These are phyloP conservation scores for Heloderma charlesbogerti DNA, from an alignment of 2,113 vertebrate genomes.

Conservation along the genomic window DNA sequence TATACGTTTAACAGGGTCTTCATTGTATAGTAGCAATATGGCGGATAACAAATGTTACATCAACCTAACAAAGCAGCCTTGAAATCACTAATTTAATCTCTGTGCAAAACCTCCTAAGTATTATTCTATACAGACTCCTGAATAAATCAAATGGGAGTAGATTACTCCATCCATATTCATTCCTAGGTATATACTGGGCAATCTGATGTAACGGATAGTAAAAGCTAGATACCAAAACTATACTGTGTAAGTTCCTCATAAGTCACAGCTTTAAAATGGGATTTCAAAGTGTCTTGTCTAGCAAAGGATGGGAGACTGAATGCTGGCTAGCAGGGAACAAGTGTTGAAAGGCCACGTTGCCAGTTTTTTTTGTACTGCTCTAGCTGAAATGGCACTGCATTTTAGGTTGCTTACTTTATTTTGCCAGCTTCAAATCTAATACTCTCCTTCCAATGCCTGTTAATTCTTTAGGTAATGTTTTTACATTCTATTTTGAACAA, in stretches of 20 bases:
- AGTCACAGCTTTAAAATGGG: background rate
- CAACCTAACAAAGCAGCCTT: background rate
- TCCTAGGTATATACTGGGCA: background rate
- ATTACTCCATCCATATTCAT: background rate
- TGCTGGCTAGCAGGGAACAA: background rate
- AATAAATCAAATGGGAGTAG: background rate
- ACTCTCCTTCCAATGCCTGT: background rate
- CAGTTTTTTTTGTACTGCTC: background rate
- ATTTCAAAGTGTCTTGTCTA: background rate
- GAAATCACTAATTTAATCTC: background rate
- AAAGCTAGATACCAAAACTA: background rate
- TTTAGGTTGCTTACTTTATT: background rate
- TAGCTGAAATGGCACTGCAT: background rate
- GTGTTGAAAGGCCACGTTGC: background rate
- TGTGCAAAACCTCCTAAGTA: background rate
- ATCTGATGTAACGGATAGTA: background rate
- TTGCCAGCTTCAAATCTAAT: background rate
- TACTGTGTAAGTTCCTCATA: background rate
- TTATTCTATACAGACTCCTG: background rate
- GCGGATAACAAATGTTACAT: background rate
- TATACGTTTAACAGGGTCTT: constrained; percentile 1
- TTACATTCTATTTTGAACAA: background rate
- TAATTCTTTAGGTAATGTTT: background rate
- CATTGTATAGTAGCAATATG: background rate
- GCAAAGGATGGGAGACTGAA: background rate